Conservation (phyloP, 2,888 invertebrate species). For the Cerastis rubricosa region DNA sequence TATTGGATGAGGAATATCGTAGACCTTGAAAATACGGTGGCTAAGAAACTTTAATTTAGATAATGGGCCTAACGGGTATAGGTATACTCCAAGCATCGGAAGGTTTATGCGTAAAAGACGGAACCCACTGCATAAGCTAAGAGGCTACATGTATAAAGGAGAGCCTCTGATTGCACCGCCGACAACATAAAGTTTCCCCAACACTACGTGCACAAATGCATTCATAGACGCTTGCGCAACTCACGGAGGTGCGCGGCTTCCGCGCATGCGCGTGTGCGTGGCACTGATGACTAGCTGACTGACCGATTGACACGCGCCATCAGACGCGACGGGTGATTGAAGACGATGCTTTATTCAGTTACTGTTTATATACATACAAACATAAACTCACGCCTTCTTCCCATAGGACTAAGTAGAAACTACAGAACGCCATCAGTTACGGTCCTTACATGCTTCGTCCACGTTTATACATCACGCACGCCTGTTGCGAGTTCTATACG, state of each 20-base stretch:
- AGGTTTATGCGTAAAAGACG: neutral
- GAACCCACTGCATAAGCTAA: neutral
- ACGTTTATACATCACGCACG: neutral
- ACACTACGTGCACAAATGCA: constrained; percentile 42
- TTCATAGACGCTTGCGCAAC: constrained; percentile 53
- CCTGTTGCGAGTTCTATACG: neutral
- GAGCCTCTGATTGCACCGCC: neutral
- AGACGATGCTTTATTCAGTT: neutral
- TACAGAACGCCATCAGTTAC: neutral
- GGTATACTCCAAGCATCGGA: neutral
- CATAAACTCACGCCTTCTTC: neutral
- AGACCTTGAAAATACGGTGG: neutral
- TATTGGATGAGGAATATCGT: neutral
- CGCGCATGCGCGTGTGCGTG: constrained; percentile 39
- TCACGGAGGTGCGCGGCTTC: constrained; percentile 56
- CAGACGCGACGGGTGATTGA: neutral
- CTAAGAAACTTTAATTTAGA: neutral
- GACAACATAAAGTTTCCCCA: neutral
- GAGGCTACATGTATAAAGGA: neutral
- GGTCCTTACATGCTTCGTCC: neutral
- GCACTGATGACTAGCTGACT: constrained; percentile 2
- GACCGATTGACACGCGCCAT: constrained; percentile 44
- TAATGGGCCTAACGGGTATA: neutral
- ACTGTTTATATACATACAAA: neutral
- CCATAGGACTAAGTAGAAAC: neutral